Base-by-base conservation (phyloP, 92 coral and sea anemone species). In the Metridium senile region DNA sequence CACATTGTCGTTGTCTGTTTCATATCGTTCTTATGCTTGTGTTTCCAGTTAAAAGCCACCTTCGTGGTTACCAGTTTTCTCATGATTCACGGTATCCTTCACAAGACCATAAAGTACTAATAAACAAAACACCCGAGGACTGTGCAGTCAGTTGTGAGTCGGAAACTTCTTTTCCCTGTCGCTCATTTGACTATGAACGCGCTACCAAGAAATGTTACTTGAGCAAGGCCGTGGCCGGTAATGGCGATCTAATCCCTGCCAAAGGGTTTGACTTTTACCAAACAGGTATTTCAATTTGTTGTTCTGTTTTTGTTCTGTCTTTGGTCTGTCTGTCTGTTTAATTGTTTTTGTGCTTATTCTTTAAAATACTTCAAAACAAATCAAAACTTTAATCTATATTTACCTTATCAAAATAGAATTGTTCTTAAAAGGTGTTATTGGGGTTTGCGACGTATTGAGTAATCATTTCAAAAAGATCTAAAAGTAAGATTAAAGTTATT, bases 181-280 rank as follows among this genome's bases (percentile, higher is more conserved):
- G 99, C 64, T 95, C 99, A 2, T 95, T 92, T 53, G 99, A 95
- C 76, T 93, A 89, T 58, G 87, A 89, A 45, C 84, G 74, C 77
- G 68, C 77, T 28, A 73, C 71, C 0, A 70, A 65, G 63, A 89
- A 70, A 54, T 95, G 99, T 54, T 87, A 89, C 47, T 82, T 92
- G 27, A 95, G 99, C 62, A 76, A 65, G 56, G 86, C 85, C n/a
- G 74, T 81, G 21, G 87, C 89, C 1, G 79, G 65, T 63, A 62
- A 74, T 16, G 83, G 76, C 28, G 74, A 56, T n/a, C 35, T 75
- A 4, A 72, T 59, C 1, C 25, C 85, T 21, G 76, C 71, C 20
- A 82, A 83, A 21, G 86, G 78, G 30, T 80, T 81, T 62, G 99
- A 95, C 79, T 85, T 84, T 83, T 95, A 92, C 66, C 91, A 92